Conservation (phyloP, 1,140 invertebrate genomes). For the Geopemphigus sp. region DNA sequence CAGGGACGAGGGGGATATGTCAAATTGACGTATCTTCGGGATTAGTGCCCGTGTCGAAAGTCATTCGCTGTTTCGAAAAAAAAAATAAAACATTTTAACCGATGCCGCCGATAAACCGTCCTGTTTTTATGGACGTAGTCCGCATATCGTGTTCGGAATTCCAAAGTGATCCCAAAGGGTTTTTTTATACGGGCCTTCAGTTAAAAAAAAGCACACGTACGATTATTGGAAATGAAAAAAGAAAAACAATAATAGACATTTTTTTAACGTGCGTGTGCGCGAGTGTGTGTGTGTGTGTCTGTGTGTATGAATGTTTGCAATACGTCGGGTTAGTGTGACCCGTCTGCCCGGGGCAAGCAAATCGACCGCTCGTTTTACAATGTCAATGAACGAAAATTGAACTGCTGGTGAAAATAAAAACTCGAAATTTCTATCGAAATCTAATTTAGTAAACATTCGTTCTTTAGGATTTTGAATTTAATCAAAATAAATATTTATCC, state of each 20-base stretch:
- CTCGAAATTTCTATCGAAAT: neutral
- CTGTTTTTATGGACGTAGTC: slow-evolving; percentile 6
- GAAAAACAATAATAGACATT: slow-evolving; percentile 11
- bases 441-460: neutral
- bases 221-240: slow-evolving; percentile 26
- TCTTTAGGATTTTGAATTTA: neutral
- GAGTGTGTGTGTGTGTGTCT: neutral
- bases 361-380: neutral
- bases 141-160: neutral
- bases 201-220: slow-evolving; percentile 10
- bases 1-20: too few relatives aligned
- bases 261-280: too few relatives aligned
- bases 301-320: neutral
- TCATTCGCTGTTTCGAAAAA: slow-evolving; percentile 4
- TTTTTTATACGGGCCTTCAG: neutral
- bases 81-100: slow-evolving; percentile 25
- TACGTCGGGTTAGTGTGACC: neutral
- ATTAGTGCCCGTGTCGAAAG: neutral
- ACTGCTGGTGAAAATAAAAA: neutral
- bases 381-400: neutral
- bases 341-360: neutral
- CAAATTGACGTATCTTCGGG: neutral
- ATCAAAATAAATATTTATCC: too few relatives aligned
- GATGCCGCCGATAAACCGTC: slow-evolving; percentile 3
- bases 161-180: slow-evolving; percentile 18